Base-by-base conservation (phyloP, 1,140 invertebrate species). In the Solenopsis fugax region DNA sequence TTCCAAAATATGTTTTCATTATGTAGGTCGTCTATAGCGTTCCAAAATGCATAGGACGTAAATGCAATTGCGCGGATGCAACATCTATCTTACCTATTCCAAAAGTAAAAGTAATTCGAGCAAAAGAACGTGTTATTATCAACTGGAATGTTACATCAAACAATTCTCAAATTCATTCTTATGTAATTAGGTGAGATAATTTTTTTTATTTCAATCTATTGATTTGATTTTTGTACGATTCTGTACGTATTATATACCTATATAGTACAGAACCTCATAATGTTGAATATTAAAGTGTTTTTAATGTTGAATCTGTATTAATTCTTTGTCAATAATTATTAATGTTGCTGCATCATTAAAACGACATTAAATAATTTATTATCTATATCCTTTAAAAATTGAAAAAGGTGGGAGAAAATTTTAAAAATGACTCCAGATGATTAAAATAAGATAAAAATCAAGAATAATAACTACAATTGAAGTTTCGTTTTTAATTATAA, bases 21-120 rank as follows among this genome's bases (percentile, higher is more conserved):
- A 56, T 89, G n/a, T 52, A 95, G 94, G 56, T 93, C 5, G 71
- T 90, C 7, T 92, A 93, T 54, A 93, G 72, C 34, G 91, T 94
- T 41, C 94, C 94, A 6, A 85, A 92, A 76, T 95, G 94, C 73
- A 87, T 94, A 45, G 90, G 87, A 4, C 48, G n/a, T 7, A 84
- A 52, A 50, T 94, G 93, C 34, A 90, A 18, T 69, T 94, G 93
- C 16, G 56, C 72, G 1, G 75, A 90, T 60, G 76, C 72, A 21
- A 24, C 64, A 52, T 82, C 85, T 81, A 67, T 29, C 1, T 86
- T 94, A 48, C 90, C 93, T 9, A 48, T 82, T 24, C 92, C 91
- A 29, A 56, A 86, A 78, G 89, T 94, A 9, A 73, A 90, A 16
- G 90, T 85, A 9, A 76, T 71, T 7, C 64, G 65, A 18, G 56